Evolutionary conservation across 2,888 invertebrate genomes (phyloP).

Genomic region (Sphaerophoria taeniata): DNA sequence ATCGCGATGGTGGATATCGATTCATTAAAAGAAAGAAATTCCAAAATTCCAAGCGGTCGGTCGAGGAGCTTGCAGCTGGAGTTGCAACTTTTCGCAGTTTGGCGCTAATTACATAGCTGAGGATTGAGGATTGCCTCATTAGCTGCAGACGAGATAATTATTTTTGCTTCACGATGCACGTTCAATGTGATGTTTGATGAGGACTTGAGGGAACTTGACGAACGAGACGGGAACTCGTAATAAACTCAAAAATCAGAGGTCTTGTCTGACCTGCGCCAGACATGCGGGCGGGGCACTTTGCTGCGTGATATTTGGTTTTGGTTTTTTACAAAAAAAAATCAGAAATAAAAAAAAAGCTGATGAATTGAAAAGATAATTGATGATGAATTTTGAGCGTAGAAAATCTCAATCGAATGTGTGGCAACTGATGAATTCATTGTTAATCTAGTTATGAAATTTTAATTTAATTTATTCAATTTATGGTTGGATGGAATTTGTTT

Average conservation of each 20-base stretch:
- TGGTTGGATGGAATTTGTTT: conserved; percentile 51
- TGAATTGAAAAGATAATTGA: conserved; percentile 48
- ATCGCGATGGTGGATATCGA: too few relatives aligned
- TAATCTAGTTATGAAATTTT: conserved; percentile 70
- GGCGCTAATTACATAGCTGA: too few relatives aligned
- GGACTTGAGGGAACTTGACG: too few relatives aligned
- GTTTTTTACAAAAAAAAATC: conserved; percentile 19
- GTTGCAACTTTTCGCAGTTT: too few relatives aligned
- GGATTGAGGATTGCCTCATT: too few relatives aligned
- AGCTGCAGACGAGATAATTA: too few relatives aligned
- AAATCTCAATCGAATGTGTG: conserved; percentile 64
- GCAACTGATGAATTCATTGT: conserved; percentile 68
- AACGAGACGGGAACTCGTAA: conserved; percentile 6
- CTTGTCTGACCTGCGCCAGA: conserved; percentile 69
- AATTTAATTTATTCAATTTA: conserved; percentile 32
- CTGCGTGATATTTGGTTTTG: too few relatives aligned
- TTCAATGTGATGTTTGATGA: neutral
- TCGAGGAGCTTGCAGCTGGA: too few relatives aligned
- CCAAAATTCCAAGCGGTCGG: too few relatives aligned
- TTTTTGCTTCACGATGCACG: conserved; percentile 16
- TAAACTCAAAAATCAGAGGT: conserved; percentile 37
- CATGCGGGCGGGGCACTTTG: too few relatives aligned
- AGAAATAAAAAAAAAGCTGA: conserved; percentile 6
- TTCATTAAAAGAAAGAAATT: too few relatives aligned
- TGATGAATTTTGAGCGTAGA: conserved; percentile 69